A percentile compares a stretch with the other conserved stretches of the same genome.
Evolutionary conservation across 2,888 invertebrate genomes (phyloP).

Genomic region (Drosophila melanosoma): DNA sequence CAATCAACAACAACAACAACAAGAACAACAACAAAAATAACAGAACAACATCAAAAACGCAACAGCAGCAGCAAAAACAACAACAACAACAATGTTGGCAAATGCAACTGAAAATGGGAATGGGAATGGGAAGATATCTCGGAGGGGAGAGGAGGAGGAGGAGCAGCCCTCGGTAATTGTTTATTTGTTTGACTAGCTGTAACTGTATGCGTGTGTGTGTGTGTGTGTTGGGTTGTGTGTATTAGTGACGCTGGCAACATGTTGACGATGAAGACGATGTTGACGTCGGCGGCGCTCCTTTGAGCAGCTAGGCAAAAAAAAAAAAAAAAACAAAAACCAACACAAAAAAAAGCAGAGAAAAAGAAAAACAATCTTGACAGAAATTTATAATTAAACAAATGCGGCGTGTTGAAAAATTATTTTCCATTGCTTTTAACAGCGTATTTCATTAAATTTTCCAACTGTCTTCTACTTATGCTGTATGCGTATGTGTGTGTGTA

Average conservation of each 20-base stretch:
- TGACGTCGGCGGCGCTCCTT: constrained; percentile 74
- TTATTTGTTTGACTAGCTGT: constrained; percentile 72
- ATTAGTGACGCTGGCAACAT: constrained; percentile 62
- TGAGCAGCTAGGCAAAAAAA: constrained; percentile 49
- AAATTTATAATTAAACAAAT: constrained; percentile 80
- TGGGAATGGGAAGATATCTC: constrained; percentile 15
- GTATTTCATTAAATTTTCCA: constrained; percentile 74
- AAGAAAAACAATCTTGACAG: constrained; percentile 70
- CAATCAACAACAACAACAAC: constrained; percentile 44
- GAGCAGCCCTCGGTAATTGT: constrained; percentile 62
- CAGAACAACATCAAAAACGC: constrained; percentile 49
- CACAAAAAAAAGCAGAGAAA: background rate
- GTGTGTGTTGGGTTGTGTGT: constrained; percentile 11
- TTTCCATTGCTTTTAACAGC: constrained; percentile 72
- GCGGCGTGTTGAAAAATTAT: constrained; percentile 74
- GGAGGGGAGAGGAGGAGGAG: constrained; percentile 9
- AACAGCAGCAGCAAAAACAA: constrained; percentile 31
- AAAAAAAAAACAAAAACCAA: background rate
- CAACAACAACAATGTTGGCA: constrained; percentile 45
- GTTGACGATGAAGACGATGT: constrained; percentile 55
- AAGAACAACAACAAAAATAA: constrained; percentile 27
- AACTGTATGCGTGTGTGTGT: constrained; percentile 1
- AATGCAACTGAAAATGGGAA: constrained; percentile 54
- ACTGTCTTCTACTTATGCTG: constrained; percentile 48
- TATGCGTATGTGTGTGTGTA: constrained; percentile 9